Percentiles rank a stretch among this genome's conserved stretches.
Conservation (phyloP, 2,113 vertebrate species). For the Rhea americana region DNA sequence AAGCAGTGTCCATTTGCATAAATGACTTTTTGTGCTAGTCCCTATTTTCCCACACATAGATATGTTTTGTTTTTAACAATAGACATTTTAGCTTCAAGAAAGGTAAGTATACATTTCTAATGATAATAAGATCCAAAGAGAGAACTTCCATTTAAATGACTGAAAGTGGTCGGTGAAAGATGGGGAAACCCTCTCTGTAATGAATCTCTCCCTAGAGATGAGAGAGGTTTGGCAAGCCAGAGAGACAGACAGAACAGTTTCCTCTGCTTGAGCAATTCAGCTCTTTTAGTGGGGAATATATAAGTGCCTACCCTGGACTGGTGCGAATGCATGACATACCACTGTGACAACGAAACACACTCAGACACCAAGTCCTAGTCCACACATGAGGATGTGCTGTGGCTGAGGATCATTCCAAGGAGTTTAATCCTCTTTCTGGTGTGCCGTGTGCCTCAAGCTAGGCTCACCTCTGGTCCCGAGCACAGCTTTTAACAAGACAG, state of each 20-base stretch:
- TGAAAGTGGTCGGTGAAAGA: neutral
- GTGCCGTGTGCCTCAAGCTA: neutral
- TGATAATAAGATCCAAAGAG: neutral
- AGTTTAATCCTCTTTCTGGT: neutral
- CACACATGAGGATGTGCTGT: neutral
- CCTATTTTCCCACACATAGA: neutral
- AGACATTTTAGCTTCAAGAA: neutral
- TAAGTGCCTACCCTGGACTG: neutral
- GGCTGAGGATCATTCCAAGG: neutral
- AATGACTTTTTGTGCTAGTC: neutral
- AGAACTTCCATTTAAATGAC: neutral
- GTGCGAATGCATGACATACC: neutral
- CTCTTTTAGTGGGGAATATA: neutral
- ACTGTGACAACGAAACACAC: fast-evolving
- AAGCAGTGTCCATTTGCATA: neutral
- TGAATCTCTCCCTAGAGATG: neutral
- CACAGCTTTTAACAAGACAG: neutral
- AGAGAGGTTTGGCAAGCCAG: neutral
- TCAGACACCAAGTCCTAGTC: neutral
- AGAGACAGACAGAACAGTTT: neutral
- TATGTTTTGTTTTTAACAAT: neutral
- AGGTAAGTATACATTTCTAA: neutral
- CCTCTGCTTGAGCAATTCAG: neutral
- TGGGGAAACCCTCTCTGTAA: neutral
- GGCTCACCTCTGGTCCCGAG: neutral